A percentile compares a stretch with the other conserved stretches of the same genome.
These are phyloP conservation scores for Meloidogyne hapla DNA, from an alignment of 1,140 invertebrate species.

Conservation along the genomic window DNA sequence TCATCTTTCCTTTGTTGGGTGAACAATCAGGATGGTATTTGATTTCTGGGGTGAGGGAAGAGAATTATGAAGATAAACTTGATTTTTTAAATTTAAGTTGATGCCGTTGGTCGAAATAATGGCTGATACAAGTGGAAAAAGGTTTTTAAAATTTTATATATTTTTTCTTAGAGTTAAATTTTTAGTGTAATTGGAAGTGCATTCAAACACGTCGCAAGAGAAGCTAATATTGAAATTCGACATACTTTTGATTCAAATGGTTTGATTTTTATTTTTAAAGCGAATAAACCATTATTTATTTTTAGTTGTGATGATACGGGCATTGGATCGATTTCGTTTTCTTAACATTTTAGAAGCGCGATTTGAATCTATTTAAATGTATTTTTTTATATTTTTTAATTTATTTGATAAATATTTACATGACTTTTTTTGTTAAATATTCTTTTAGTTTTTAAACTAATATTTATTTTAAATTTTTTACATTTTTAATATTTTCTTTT, in stretches of 20 bases:
- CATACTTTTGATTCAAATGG: constrained; percentile 35
- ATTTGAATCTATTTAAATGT: constrained; percentile 24
- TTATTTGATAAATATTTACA: not conserved
- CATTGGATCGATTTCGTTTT: constrained; percentile 23
- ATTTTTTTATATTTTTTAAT: not conserved
- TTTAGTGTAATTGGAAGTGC: constrained; percentile 39
- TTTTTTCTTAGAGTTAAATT: not conserved
- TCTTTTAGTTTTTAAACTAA: not conserved
- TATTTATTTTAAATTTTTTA: not conserved
- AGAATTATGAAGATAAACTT: not conserved
- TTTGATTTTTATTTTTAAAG: constrained; percentile 8
- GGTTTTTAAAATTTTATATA: constrained; percentile 11
- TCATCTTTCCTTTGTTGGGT: constrained; percentile 26
- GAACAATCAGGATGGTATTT: constrained; percentile 11
- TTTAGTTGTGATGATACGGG: constrained; percentile 28
- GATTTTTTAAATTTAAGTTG: constrained; percentile 2
- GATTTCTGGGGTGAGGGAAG: not conserved
- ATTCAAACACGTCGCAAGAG: constrained; percentile 27
- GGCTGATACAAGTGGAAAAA: constrained; percentile 29
- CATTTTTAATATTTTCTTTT: no score
- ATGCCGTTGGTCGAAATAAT: constrained; percentile 35
- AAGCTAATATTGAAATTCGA: constrained; percentile 32
- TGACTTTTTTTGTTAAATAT: not conserved
- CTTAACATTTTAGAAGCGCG: constrained; percentile 35
- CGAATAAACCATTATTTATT: no score